Evolutionary conservation across 35 echinoderm and acorn worm genomes (phyloP).

Genomic region (Lytechinus variegatus): DNA sequence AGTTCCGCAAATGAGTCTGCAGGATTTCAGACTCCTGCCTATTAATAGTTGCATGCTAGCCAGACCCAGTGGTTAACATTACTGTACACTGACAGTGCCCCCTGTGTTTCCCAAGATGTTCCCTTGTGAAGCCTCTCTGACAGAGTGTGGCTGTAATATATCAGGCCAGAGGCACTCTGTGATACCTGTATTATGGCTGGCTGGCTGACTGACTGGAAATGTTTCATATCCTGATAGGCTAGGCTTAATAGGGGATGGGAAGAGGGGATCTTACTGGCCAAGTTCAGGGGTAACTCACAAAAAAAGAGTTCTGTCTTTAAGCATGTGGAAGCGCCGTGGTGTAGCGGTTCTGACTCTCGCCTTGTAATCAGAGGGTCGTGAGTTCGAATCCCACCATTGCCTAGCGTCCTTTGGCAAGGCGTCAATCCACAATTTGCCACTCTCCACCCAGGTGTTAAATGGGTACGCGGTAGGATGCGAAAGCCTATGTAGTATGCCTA

Average conservation of each 20-base stretch:
- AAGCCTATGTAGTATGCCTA: no score
- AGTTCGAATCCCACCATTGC: no score
- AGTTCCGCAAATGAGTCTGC: background rate
- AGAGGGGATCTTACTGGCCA: background rate
- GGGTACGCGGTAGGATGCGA: no score
- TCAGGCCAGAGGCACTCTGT: background rate
- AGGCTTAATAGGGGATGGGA: background rate
- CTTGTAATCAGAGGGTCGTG: no score
- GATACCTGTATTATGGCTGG: conserved; percentile 37
- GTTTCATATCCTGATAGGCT: conserved; percentile 33
- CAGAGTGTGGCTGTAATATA: background rate
- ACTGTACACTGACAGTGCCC: background rate
- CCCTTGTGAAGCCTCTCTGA: background rate
- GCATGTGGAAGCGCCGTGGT: no score
- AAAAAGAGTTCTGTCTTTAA: no score
- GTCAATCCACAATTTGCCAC: no score
- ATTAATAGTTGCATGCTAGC: background rate
- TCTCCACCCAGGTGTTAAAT: no score
- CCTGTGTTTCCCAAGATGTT: background rate
- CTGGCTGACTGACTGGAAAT: conserved; percentile 23
- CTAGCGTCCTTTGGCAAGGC: no score
- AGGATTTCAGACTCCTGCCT: background rate
- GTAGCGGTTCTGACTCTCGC: no score
- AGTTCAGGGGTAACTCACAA: no score
- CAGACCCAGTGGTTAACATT: background rate